phyloP scores from a whole-genome alignment of 2,113 vertebrate genomes.

The Pheucticus melanocephalus region DNA sequence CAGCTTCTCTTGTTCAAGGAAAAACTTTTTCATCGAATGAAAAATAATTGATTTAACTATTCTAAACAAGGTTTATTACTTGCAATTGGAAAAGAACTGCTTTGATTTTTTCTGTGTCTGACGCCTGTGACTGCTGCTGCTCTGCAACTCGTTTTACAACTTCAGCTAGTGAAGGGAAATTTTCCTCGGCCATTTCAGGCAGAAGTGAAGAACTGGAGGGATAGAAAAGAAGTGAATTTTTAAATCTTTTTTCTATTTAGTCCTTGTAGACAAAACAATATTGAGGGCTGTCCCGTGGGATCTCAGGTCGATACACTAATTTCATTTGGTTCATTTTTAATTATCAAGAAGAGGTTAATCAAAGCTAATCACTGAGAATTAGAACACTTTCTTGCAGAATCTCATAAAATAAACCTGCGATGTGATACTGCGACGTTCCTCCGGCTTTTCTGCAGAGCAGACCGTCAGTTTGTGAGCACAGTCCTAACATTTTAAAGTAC shows the following conservation, averaged over 20 bases:
- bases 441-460: not conserved
- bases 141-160: slow-evolving; percentile 66
- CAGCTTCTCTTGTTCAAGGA: not conserved
- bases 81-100: slow-evolving; percentile 56
- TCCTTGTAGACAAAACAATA: not conserved
- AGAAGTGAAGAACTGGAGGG: not conserved
- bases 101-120: slow-evolving; percentile 70
- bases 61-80: slow-evolving; percentile 49
- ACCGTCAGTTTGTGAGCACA: not conserved
- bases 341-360: not conserved
- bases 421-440: not conserved
- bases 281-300: not conserved
- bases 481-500: not conserved
- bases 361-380: not conserved
- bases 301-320: not conserved
- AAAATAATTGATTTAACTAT: not conserved
- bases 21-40: not conserved
- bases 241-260: not conserved
- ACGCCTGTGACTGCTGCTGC: slow-evolving; percentile 68
- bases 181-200: slow-evolving; percentile 35
- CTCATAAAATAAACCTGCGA: not conserved
- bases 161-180: slow-evolving; percentile 41
- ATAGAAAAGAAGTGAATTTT: not conserved
- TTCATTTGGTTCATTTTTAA: not conserved
- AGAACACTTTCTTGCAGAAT: not conserved